These are phyloP conservation scores for Eudyptes chrysolophus DNA, from an alignment of 2,113 vertebrate genomes.

Conservation along the genomic window DNA sequence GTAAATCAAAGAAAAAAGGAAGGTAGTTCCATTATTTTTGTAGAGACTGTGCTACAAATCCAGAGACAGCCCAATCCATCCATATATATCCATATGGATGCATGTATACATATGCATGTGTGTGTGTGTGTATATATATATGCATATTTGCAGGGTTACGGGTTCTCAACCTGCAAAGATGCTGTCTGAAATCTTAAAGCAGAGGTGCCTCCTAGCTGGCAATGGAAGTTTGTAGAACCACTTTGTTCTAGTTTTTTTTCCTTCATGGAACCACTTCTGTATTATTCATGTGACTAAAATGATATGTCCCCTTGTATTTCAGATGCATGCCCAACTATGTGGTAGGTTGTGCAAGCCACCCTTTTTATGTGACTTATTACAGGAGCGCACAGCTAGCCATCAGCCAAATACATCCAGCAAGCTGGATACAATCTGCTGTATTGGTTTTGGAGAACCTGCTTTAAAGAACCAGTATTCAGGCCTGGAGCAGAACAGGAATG, in stretches of 20 bases:
- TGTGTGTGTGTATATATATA: rapidly evolving
- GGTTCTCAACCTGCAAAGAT: neutral
- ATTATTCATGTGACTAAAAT: neutral
- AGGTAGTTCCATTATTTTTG: neutral
- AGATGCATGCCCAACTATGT: neutral
- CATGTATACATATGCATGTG: neutral
- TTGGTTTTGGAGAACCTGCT: neutral
- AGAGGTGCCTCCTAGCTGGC: neutral
- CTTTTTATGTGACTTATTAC: neutral
- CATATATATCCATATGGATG: neutral
- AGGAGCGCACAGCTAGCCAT: neutral
- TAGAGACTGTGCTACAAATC: neutral
- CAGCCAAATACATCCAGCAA: neutral
- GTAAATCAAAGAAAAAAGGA: neutral
- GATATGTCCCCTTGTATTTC: neutral
- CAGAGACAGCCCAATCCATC: neutral
- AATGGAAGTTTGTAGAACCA: neutral
- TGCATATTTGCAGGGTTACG: neutral
- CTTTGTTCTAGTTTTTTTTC: neutral
- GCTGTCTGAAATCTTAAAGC: neutral
- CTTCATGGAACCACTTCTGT: neutral
- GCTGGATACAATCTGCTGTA: neutral
- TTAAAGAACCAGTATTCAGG: neutral
- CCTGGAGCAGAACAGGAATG: neutral
- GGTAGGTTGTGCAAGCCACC: neutral